Conservation (phyloP, 2,113 vertebrate species). For the Falco punctatus region DNA sequence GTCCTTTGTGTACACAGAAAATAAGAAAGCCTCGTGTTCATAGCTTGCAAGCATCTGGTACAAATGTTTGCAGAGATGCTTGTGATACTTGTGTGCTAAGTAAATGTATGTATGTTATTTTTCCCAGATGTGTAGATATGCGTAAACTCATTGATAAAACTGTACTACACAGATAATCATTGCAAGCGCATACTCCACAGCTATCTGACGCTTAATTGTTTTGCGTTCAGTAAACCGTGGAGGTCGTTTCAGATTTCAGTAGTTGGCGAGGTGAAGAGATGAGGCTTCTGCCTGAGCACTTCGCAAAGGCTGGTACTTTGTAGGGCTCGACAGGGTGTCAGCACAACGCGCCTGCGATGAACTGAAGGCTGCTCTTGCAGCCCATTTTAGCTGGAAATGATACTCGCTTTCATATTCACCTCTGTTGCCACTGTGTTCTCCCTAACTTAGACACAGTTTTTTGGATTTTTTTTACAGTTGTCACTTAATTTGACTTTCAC, state of each 20-base stretch:
- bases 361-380: background rate
- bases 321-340: background rate
- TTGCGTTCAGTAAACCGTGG: background rate
- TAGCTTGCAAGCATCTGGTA: background rate
- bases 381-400: background rate
- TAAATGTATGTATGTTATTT: background rate
- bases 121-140: background rate
- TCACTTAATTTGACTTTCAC: background rate
- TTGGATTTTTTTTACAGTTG: background rate
- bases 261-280: background rate
- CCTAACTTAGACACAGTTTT: background rate
- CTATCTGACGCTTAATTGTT: background rate
- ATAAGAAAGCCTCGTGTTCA: background rate
- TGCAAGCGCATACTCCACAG: background rate
- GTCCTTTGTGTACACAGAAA: background rate
- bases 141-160: background rate
- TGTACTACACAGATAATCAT: background rate
- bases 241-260: background rate
- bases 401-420: background rate
- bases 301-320: background rate
- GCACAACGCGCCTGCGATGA: too few relatives aligned
- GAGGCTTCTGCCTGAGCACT: background rate
- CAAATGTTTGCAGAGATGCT: background rate
- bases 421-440: background rate
- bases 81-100: background rate